Conservation (phyloP, 2,113 vertebrate species). For the Genyomyrus donnyi region DNA sequence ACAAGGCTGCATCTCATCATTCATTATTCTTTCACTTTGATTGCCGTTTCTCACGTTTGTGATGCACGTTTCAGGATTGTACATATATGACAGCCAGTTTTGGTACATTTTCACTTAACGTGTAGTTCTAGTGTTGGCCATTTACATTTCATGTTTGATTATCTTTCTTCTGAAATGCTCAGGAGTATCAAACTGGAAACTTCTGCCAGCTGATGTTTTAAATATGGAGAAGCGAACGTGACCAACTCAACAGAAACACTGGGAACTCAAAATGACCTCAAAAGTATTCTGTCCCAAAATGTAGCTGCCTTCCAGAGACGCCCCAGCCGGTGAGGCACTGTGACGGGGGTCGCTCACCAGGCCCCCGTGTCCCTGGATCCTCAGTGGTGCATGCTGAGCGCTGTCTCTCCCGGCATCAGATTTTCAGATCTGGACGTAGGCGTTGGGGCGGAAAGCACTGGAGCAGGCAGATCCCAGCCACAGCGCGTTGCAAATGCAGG, state of each 20-base stretch:
- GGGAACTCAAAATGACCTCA: constrained; percentile 25
- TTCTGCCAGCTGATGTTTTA: constrained; percentile 38
- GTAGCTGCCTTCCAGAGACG: not conserved
- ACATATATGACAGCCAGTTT: constrained; percentile 53
- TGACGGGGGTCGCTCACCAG: not conserved
- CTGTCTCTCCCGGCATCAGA: not conserved
- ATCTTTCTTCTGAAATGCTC: constrained; percentile 15
- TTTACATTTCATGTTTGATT: constrained; percentile 29
- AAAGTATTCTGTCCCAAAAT: not conserved
- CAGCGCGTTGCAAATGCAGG: not conserved
- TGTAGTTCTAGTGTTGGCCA: not conserved
- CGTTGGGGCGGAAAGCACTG: not conserved
- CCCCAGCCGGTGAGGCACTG: not conserved
- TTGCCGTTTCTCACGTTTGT: constrained; percentile 39
- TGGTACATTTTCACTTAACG: constrained; percentile 43
- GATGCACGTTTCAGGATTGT: constrained; percentile 31
- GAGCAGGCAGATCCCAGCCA: not conserved
- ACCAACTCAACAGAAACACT: constrained; percentile 24
- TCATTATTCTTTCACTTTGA: constrained; percentile 53
- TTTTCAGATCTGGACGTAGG: not conserved
- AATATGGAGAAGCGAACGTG: constrained; percentile 33
- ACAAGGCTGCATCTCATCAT: constrained; percentile 41
- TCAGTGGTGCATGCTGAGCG: not conserved
- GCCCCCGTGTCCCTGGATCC: too few relatives aligned
- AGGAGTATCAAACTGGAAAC: constrained; percentile 38